These are phyloP conservation scores for Tetheella fluctuosa DNA, from an alignment of 2,888 invertebrate species.

Conservation along the genomic window DNA sequence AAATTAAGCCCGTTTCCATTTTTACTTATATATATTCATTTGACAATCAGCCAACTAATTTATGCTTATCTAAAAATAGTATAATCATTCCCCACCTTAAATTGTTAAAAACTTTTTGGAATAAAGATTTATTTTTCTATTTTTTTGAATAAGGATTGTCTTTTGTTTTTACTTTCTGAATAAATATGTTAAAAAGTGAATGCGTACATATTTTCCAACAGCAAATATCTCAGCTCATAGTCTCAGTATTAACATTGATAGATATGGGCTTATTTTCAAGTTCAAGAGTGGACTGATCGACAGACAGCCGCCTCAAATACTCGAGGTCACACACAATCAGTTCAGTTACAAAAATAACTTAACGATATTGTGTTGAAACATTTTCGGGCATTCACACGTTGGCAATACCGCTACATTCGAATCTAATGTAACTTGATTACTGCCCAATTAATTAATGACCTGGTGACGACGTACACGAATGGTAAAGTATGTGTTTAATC, in stretches of 20 bases:
- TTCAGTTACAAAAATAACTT: conserved; percentile 5
- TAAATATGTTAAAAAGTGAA: too few species aligned
- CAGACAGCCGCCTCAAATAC: not conserved
- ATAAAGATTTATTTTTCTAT: too few species aligned
- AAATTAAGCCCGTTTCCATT: too few species aligned
- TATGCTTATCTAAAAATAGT: too few species aligned
- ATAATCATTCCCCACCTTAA: too few species aligned
- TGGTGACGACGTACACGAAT: not conserved
- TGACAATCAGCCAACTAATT: too few species aligned
- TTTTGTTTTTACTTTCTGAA: too few species aligned
- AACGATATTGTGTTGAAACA: not conserved
- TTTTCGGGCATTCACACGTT: conserved; percentile 4
- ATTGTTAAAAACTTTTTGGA: too few species aligned
- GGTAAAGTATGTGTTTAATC: not conserved
- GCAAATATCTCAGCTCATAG: not conserved
- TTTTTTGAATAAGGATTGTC: too few species aligned
- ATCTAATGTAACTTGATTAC: conserved; percentile 2
- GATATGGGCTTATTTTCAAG: conserved; percentile 5
- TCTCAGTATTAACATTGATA: not conserved
- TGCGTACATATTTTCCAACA: not conserved
- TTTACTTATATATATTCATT: too few species aligned
- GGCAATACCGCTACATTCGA: not conserved
- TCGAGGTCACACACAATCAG: not conserved
- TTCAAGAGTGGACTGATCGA: conserved; percentile 3
- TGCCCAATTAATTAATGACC: not conserved